phyloP scores from a whole-genome alignment of 2,888 invertebrate genomes.

The Notodonta dromedarius region DNA sequence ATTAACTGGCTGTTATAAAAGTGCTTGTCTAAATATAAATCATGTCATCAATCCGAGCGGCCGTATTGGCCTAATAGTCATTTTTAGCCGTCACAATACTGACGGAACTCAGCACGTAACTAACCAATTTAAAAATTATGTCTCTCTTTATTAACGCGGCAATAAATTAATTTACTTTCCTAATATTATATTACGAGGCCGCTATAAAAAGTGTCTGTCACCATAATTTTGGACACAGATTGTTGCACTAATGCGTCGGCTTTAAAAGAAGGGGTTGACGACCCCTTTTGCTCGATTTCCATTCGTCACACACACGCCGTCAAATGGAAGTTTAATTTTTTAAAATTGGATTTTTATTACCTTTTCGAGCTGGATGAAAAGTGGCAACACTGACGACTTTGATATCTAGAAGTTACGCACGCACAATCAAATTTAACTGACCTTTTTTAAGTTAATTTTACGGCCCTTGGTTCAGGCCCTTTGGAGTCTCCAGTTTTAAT shows the following conservation, averaged over 20 bases:
- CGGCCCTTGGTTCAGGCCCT: too few species aligned
- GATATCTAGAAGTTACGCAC: conserved; percentile 12
- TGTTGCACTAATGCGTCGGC: conserved; percentile 70
- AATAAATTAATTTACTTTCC: conserved; percentile 77
- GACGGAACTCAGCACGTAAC: conserved; percentile 43
- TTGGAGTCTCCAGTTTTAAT: too few species aligned
- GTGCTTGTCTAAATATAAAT: conserved; percentile 32
- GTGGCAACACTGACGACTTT: conserved; percentile 32
- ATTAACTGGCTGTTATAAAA: conserved; percentile 14
- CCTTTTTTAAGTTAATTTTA: neutral
- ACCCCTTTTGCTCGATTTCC: conserved; percentile 68
- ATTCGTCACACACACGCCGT: conserved; percentile 81
- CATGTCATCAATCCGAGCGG: conserved; percentile 29
- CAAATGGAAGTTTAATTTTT: conserved; percentile 79
- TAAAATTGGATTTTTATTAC: conserved; percentile 79
- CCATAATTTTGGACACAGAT: conserved; percentile 80
- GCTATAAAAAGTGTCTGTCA: conserved; percentile 77
- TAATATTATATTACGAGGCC: conserved; percentile 65
- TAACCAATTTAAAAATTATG: conserved; percentile 62
- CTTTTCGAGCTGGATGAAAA: conserved; percentile 60
- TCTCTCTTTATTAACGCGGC: conserved; percentile 63
- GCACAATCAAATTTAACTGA: conserved; percentile 3
- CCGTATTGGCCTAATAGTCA: conserved; percentile 41
- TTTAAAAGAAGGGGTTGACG: conserved; percentile 72
- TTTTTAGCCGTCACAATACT: conserved; percentile 42